Conservation (phyloP, 2,113 vertebrate species). For the Scomber japonicus region DNA sequence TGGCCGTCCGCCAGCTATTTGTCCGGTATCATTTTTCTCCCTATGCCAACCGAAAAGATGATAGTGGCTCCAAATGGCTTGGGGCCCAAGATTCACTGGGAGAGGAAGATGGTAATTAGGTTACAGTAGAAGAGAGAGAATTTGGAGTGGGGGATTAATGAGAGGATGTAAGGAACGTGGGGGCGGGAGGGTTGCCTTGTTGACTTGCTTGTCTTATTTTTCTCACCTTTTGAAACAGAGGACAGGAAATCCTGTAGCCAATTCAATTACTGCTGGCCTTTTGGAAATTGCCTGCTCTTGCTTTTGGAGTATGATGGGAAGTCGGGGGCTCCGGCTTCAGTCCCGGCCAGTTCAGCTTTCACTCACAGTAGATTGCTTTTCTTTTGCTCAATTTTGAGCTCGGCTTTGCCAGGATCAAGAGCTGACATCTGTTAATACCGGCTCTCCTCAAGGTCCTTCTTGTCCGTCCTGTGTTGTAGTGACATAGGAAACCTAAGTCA, state of each 20-base stretch:
- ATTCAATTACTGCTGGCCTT: constrained; percentile 46
- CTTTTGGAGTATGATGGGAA: constrained; percentile 33
- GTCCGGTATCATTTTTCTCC: constrained; percentile 54
- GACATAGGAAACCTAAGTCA: no score
- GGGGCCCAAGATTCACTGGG: constrained; percentile 18
- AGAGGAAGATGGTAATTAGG: constrained; percentile 57
- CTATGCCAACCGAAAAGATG: constrained; percentile 45
- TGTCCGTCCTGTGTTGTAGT: background rate
- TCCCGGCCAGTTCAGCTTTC: constrained; percentile 18
- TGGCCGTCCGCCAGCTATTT: constrained; percentile 55
- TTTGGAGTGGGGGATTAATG: constrained; percentile 40
- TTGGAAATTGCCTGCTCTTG: constrained; percentile 31
- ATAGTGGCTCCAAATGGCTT: constrained; percentile 50
- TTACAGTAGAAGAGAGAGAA: constrained; percentile 50
- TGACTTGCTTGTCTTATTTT: constrained; percentile 40
- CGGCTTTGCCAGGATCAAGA: constrained; percentile 16
- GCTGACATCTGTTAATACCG: constrained; percentile 1
- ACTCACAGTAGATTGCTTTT: constrained; percentile 14
- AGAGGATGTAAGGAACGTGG: constrained; percentile 9
- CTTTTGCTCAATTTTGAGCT: constrained; percentile 22
- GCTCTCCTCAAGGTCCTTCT: constrained; percentile 19
- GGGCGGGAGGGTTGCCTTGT: constrained; percentile 4
- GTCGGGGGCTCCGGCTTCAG: background rate
- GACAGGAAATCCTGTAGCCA: constrained; percentile 53
- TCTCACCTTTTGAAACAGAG: constrained; percentile 39